A percentile compares a stretch with the other conserved stretches of the same genome.
Evolutionary conservation across 2,113 vertebrate species (phyloP).

Genomic region (Myotis yumanensis): DNA sequence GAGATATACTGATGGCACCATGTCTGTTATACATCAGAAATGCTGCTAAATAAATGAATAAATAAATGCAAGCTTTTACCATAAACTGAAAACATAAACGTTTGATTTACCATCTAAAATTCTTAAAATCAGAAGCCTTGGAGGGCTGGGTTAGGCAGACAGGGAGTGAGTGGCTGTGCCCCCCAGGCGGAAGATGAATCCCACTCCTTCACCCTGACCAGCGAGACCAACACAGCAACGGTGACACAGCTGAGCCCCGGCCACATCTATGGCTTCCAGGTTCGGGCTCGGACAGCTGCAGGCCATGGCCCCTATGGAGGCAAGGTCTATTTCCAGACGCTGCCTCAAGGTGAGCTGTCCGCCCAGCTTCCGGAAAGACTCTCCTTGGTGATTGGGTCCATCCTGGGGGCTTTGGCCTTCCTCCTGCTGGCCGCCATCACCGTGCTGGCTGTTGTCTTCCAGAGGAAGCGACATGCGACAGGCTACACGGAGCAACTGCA

Average conservation of each 20-base stretch:
- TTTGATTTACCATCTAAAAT: background rate
- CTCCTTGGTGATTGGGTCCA: constrained; percentile 93
- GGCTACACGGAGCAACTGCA: constrained; percentile 96
- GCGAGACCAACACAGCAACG: too few species aligned
- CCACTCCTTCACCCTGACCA: too few species aligned
- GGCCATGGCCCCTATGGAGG: too few species aligned
- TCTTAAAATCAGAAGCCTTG: too few species aligned
- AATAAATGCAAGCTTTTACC: background rate
- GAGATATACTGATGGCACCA: background rate
- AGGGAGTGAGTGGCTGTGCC: too few species aligned
- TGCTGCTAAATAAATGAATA: background rate
- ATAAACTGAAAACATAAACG: background rate
- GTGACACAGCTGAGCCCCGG: too few species aligned
- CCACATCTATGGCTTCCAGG: too few species aligned
- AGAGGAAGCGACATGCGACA: constrained; percentile 94
- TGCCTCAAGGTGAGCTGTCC: constrained; percentile 92
- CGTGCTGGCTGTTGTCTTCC: constrained; percentile 93
- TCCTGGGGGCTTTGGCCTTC: constrained; percentile 94
- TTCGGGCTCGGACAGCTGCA: too few species aligned
- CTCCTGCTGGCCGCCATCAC: constrained; percentile 92
- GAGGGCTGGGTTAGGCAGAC: too few species aligned
- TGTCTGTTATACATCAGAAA: background rate
- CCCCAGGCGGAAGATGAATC: too few species aligned
- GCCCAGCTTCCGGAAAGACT: constrained; percentile 92
- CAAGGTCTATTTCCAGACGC: too few species aligned